Evolutionary conservation across 2,888 invertebrate species (phyloP), one percentile per base, ranked within the genome.

Genomic region (Ophion ellenae): DNA sequence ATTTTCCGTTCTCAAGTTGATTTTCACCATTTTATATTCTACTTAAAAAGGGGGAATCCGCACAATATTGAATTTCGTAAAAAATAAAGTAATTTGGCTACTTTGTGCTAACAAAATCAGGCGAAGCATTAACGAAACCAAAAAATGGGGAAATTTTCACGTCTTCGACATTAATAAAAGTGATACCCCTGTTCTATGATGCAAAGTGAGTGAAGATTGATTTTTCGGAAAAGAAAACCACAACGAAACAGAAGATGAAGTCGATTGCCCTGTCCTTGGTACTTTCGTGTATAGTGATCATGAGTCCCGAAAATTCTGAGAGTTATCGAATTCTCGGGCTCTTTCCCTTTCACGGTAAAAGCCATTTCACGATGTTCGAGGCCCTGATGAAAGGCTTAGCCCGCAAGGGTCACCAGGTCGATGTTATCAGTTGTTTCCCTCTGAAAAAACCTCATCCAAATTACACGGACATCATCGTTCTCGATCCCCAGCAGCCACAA

Each of bases 351-450:
- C 94, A 94, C 20, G 94, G 93, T 4, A 94, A 92, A 82, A 95
- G 95, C 69, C 95, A 95, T 81, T 94, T 92, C 28, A 94, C 94
- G 90, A 94, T 95, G 92, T 93, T 93, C 80, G 93, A 91, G 45
- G 91, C 94, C 0, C 84, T 95, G 70, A 91, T 94, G 17, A 92
- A 92, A 76, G 94, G 94, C 67, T 91, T 95, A 4, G 90, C 94
- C 2, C 86, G 90, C 17, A 89, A 92, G 36, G 94, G 95, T 0
- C 95, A 95, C 86, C 94, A 94, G 81, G 93, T 95, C 24, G 92
- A 91, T 57, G 90, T 92, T 0, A 86, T 92, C 24, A 90, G 87
- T 36, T 64, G 87, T 28, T 89, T 87, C 63, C 85, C 87, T 3
- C 57, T 83, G 53, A 84, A 87, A 61, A 88, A 88, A 40, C 86